Evolutionary conservation across 1,140 invertebrate genomes (phyloP), one percentile per base, ranked within the genome.

Genomic region (Dufourea novaeangliae): DNA sequence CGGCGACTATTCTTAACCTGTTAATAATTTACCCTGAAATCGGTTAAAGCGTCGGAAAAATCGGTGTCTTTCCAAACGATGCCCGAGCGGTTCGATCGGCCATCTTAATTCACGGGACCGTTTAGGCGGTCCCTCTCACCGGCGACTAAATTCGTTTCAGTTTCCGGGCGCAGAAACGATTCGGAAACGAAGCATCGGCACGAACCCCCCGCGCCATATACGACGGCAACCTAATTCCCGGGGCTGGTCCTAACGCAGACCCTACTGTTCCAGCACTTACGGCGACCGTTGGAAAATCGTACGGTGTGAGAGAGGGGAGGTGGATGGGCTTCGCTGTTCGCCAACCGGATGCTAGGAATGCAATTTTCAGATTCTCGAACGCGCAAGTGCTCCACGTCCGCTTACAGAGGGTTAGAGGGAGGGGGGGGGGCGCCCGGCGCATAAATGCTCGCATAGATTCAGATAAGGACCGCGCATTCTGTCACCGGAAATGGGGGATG

Each of bases 291-390:
- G 57, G 75, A 77, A 77, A 77, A 71, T 71, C 67, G 68, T 34
- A 46, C 44, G 67, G 37, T 29, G n/a, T n/a, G n/a, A n/a, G n/a
- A n/a, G n/a, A n/a, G n/a, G n/a, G n/a, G n/a, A n/a, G n/a, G n/a
- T n/a, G n/a, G n/a, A n/a, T n/a, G 39, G 32, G 64, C 70, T 22
- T 74, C 57, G 70, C 71, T 63, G 73, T 70, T 78, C 75, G 59
- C 77, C 67, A 73, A 41, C 71, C 75, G 75, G 73, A 76, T 84
- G 73, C 80, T 50, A 80, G 86, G 88, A 89, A 89, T 90, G 88
- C 87, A 89, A 91, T 91, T 90, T 89, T 88, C 89, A 82, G 85
- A 90, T 89, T 88, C 89, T 86, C 83, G 69, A 90, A 85, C 78
- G 81, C 74, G 69, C 68, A 70, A 78, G 67, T 54, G 75, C 39